Base-by-base conservation (phyloP, 2,888 invertebrate species). In the Philaethria dido region DNA sequence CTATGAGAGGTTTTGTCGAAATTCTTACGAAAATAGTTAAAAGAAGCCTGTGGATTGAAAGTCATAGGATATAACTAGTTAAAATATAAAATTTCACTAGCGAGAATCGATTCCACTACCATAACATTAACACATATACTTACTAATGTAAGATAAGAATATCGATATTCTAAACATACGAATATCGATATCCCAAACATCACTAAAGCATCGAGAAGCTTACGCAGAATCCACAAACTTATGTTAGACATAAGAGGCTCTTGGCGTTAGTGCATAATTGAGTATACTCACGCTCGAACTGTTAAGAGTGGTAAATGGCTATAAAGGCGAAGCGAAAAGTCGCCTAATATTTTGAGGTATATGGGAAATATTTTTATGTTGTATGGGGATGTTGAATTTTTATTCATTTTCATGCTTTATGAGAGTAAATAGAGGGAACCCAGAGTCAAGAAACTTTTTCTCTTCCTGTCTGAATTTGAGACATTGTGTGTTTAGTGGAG, bases 231-330 rank as follows among this genome's bases (percentile, higher is more conserved):
- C 68, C 62, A 68, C 63, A 33, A 70, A 70, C 29, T 70, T 61
- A 63, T 65, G 70, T 70, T 22, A 68, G 29, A 70, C 70, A 64
- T 72, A 64, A 73, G 72, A 67, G 67, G 57, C 71, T 68, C 72
- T 72, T 64, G 62, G 52, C 50, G 42, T 42, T 66, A 74, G 73
- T 72, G 73, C 72, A 75, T 74, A 75, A 74, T 74, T 74, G 70
- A 75, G 74, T 72, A 60, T 65, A 55, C 70, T 69, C 42, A 42
- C 70, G 44, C 61, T 64, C 69, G 66, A 71, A 73, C 69, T 69
- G 50, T 57, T 39, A 45, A 61, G 52, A 68, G 61, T 69, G 60
- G 62, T 64, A 72, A 71, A 70, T 55, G 62, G 61, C 55, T 68
- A 52, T 59, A 60, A 44, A 60, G 50, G 50, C 57, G 55, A 55